Evolutionary conservation across 2,113 vertebrate genomes (phyloP).

Genomic region (Eolophus roseicapilla): DNA sequence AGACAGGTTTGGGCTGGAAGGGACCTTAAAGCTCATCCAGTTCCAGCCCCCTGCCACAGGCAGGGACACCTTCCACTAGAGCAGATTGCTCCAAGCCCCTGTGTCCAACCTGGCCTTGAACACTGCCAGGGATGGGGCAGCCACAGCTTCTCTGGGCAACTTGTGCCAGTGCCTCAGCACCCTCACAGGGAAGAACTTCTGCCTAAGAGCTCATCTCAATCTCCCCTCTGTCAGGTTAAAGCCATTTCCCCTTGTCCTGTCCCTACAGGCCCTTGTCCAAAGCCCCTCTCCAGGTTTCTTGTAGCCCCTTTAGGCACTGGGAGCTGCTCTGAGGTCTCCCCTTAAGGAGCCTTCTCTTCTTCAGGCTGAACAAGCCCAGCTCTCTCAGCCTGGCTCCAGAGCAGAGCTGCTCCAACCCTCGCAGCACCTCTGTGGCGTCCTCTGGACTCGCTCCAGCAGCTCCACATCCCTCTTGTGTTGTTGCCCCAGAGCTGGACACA

Average conservation of each 20-base stretch:
- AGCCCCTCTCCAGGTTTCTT: no score
- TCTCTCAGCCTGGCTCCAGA: background rate
- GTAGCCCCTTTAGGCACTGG: no score
- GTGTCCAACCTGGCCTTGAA: background rate
- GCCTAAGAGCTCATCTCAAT: no score
- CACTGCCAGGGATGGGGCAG: background rate
- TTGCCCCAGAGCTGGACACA: background rate
- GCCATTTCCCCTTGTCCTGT: no score
- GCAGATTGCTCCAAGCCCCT: background rate
- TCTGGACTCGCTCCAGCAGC: background rate
- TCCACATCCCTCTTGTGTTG: background rate
- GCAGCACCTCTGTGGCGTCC: background rate
- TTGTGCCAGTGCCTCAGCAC: no score
- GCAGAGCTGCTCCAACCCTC: background rate
- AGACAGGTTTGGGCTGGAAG: background rate
- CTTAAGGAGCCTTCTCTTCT: no score
- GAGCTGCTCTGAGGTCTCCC: no score
- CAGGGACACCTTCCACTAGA: background rate
- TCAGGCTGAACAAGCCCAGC: no score
- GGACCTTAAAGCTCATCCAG: background rate
- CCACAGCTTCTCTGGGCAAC: no score
- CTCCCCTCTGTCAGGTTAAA: no score
- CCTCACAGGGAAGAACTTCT: no score
- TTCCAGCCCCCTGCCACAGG: background rate
- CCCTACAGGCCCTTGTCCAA: no score